Conservation (phyloP, 2,888 invertebrate genomes). For the Caenorhabditis japonica region DNA sequence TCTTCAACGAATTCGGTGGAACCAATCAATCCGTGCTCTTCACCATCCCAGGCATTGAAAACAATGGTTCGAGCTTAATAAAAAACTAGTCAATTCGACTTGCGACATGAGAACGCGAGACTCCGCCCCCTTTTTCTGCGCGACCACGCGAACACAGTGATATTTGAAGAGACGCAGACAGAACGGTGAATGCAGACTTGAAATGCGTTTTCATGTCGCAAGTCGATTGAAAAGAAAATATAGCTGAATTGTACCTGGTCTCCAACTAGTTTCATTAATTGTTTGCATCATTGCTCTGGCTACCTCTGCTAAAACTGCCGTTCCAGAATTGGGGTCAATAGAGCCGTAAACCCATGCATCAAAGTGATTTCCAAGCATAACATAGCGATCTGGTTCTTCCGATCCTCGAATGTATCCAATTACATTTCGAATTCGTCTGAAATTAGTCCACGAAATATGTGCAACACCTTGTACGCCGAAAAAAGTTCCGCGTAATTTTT, state of each 20-base stretch:
- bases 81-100: too few relatives aligned
- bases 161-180: too few relatives aligned
- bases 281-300: conserved; percentile 72
- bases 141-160: too few relatives aligned
- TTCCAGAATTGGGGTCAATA: conserved; percentile 79
- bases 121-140: too few relatives aligned
- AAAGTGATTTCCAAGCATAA: conserved; percentile 80
- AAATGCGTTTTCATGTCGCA: too few relatives aligned
- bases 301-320: conserved; percentile 80
- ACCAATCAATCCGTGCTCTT: conserved; percentile 79
- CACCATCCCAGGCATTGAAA: conserved; percentile 80
- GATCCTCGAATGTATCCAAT: conserved; percentile 77
- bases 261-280: conserved; percentile 78
- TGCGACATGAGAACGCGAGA: too few relatives aligned
- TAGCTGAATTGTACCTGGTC: conserved; percentile 78
- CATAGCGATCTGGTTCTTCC: conserved; percentile 79
- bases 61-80: conserved; percentile 77
- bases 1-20: conserved; percentile 80
- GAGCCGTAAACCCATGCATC: conserved; percentile 80
- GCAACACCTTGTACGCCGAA: too few relatives aligned
- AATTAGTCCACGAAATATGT: too few relatives aligned
- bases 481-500: too few relatives aligned
- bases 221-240: too few relatives aligned
- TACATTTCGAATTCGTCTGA: conserved; percentile 76
- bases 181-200: too few relatives aligned